Conservation (phyloP, 2,888 invertebrate species). For the Hesperia comma region DNA sequence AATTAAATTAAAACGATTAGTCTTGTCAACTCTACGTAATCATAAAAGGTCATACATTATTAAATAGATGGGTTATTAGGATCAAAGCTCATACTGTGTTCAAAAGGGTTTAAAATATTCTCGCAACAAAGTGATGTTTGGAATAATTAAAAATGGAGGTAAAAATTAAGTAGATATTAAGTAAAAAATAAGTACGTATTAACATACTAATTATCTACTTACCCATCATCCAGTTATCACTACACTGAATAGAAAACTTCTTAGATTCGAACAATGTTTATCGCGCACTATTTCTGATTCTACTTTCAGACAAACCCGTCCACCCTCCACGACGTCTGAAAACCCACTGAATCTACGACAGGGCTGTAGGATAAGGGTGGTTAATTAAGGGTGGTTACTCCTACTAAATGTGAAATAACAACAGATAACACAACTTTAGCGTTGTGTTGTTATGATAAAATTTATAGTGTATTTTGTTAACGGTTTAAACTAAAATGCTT, state of each 20-base stretch:
- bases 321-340: slow-evolving; percentile 42
- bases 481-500: no score
- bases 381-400: slow-evolving; percentile 13
- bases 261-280: not conserved
- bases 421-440: not conserved
- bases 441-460: not conserved
- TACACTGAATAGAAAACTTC: not conserved
- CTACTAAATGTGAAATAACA: not conserved
- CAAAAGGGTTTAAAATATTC: no score
- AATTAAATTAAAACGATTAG: no score
- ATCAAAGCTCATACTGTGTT: no score
- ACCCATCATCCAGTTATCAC: slow-evolving; percentile 11
- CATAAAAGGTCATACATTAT: no score
- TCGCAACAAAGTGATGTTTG: no score
- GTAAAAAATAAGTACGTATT: no score
- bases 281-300: slow-evolving; percentile 9
- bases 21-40: no score
- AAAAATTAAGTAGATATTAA: not conserved
- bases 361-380: slow-evolving; percentile 27
- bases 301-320: slow-evolving; percentile 35
- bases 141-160: no score
- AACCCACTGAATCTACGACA: slow-evolving; percentile 44
- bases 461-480: no score
- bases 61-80: no score
- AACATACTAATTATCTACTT: no score